These are phyloP conservation scores for Matsumyia berberina DNA, from an alignment of 2,888 invertebrate genomes.

Conservation along the genomic window DNA sequence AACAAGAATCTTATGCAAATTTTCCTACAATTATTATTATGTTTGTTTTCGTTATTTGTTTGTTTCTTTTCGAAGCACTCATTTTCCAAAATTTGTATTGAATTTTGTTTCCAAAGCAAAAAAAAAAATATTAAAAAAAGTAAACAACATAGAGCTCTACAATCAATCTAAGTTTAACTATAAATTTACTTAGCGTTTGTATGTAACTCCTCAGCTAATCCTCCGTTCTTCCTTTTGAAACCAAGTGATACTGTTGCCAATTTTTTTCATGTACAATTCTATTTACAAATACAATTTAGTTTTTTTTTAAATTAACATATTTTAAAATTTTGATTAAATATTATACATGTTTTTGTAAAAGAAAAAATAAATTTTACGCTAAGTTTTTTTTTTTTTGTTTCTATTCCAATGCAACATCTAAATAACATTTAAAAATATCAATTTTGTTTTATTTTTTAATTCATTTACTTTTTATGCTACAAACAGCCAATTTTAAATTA, in stretches of 20 bases:
- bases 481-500: slow-evolving; percentile 75
- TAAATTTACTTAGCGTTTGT: slow-evolving; percentile 51
- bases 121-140: slow-evolving; percentile 76
- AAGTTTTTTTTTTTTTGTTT: slow-evolving; percentile 8
- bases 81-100: slow-evolving; percentile 23
- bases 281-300: slow-evolving; percentile 53
- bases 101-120: slow-evolving; percentile 3
- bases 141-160: slow-evolving; percentile 61
- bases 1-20: slow-evolving; percentile 52
- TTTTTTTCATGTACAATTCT: slow-evolving; percentile 62
- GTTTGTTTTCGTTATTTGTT: slow-evolving; percentile 12
- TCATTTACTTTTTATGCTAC: slow-evolving; percentile 66
- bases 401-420: slow-evolving; percentile 56
- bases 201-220: slow-evolving; percentile 17
- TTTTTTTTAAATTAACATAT: slow-evolving; percentile 52
- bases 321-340: slow-evolving; percentile 75
- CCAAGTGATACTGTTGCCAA: slow-evolving; percentile 75
- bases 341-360: slow-evolving; percentile 57
- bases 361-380: slow-evolving; percentile 62
- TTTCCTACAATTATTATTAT: slow-evolving; percentile 46
- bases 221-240: slow-evolving; percentile 60
- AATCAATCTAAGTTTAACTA: slow-evolving; percentile 68
- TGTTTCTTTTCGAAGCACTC: slow-evolving; percentile 69
- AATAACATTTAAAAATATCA: slow-evolving; percentile 75
- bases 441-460: slow-evolving; percentile 45